A percentile compares a stretch with the other conserved stretches of the same genome.
Evolutionary conservation across 2,797 vertebrate genomes (phyloP).

Genomic region (Microtus obscurus): DNA sequence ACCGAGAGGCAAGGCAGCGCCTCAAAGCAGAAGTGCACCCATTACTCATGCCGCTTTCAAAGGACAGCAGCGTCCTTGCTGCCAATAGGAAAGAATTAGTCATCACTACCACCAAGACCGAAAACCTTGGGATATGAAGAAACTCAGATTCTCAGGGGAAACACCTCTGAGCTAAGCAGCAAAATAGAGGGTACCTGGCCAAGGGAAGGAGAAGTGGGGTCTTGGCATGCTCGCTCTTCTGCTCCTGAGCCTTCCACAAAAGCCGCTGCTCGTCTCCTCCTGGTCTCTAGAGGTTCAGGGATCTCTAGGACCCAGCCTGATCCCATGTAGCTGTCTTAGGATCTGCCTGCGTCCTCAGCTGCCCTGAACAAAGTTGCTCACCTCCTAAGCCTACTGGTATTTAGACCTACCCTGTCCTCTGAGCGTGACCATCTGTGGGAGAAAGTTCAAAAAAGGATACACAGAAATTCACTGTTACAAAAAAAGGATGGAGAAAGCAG

Average conservation of each 20-base stretch:
- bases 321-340: background rate
- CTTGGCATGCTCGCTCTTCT: too few relatives aligned
- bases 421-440: background rate
- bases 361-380: background rate
- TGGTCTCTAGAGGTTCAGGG: background rate
- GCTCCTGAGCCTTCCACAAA: background rate
- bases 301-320: background rate
- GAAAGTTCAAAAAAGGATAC: background rate
- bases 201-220: too few relatives aligned
- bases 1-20: background rate
- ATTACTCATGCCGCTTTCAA: constrained; percentile 31
- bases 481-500: background rate
- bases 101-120: background rate
- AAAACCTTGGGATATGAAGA: background rate
- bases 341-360: background rate
- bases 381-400: background rate
- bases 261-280: background rate
- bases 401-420: background rate
- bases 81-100: constrained; percentile 11
- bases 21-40: constrained; percentile 20
- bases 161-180: background rate
- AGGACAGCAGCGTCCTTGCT: background rate
- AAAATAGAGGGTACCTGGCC: background rate
- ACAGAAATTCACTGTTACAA: background rate
- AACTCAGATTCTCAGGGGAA: constrained; percentile 33